phyloP scores from a whole-genome alignment of 2,888 invertebrate genomes.

The Caenorhabditis sp. region DNA sequence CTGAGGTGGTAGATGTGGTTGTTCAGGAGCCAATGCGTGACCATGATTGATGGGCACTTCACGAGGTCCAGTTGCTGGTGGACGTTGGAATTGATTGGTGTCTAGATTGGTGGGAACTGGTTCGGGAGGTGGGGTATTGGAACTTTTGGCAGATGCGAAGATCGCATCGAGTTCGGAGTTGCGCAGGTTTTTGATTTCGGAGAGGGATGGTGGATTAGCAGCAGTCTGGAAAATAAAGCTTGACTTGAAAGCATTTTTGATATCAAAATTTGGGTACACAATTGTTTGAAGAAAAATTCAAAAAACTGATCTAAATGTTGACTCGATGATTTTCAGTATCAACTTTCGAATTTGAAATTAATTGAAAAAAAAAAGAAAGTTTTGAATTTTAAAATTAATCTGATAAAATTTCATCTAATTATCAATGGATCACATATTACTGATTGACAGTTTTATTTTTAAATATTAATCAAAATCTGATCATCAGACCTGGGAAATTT shows the following conservation, averaged over 20 bases:
- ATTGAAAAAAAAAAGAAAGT: too few relatives aligned
- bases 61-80: slow-evolving; percentile 9
- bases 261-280: too few relatives aligned
- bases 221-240: slow-evolving; percentile 13
- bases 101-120: not conserved
- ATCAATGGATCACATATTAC: too few relatives aligned
- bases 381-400: too few relatives aligned
- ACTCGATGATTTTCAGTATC: too few relatives aligned
- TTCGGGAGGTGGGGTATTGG: slow-evolving; percentile 10
- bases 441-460: too few relatives aligned
- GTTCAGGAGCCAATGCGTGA: slow-evolving; percentile 23
- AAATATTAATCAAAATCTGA: too few relatives aligned
- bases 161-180: slow-evolving; percentile 35
- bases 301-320: too few relatives aligned
- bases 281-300: too few relatives aligned
- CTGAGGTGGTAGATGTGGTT: not conserved
- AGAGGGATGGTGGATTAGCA: slow-evolving; percentile 24
- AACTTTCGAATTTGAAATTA: too few relatives aligned
- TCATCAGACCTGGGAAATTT: too few relatives aligned
- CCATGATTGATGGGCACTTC: slow-evolving; percentile 39
- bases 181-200: slow-evolving; percentile 28
- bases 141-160: slow-evolving; percentile 14
- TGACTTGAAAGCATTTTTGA: not conserved
- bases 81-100: not conserved
- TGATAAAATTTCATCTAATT: too few relatives aligned